Evolutionary conservation across 2,888 invertebrate species (phyloP), one percentile per base, ranked within the genome.

Genomic region (Drosophila limbata): DNA sequence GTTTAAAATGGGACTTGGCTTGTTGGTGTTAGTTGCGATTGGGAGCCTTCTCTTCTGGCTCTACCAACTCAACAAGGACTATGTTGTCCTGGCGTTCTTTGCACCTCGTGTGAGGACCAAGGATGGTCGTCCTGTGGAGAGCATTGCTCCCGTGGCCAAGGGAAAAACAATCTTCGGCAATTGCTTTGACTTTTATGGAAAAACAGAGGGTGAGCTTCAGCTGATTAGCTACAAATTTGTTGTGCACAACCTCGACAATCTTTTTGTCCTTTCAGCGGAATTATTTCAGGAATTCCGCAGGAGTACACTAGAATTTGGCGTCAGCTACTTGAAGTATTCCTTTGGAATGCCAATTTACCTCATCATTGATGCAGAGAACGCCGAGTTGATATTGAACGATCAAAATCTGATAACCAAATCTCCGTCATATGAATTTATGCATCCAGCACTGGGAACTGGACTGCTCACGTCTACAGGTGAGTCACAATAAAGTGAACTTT

Each of bases 111-210:
- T 90, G 0, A 84, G 69, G 25, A 90, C 90, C 0, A 73, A 79
- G 9, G 82, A 90, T 76, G 91, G 91, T 0, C 53, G 69, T 0
- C 69, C 87, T 0, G 13, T 89, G 17, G 86, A 90, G 25, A 71
- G 65, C 5, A 76, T 84, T 5, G 87, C 71, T 0, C 81, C 89
- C 0, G n/a, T 73, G 3, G 40, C 74, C 1, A 67, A 78, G 33
- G 87, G 89, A 0, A 53, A 11, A 2, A 85, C 87, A 1, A 88
- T 91, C 1, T 91, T 91, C 60, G 91, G 77, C 6, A 91, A 91
- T 57, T 75, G 67, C 51, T 87, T 92, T 15, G 92, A 91, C 71
- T 8, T 86, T 25, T 78, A 66, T 48, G 88, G 84, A 40, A 48
- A 53, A 17, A 65, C 48, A 15, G 57, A 73, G n/a, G 62, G 85